phyloP scores from a whole-genome alignment of 2,113 vertebrate species.

The Tychaedon coryphoeus region DNA sequence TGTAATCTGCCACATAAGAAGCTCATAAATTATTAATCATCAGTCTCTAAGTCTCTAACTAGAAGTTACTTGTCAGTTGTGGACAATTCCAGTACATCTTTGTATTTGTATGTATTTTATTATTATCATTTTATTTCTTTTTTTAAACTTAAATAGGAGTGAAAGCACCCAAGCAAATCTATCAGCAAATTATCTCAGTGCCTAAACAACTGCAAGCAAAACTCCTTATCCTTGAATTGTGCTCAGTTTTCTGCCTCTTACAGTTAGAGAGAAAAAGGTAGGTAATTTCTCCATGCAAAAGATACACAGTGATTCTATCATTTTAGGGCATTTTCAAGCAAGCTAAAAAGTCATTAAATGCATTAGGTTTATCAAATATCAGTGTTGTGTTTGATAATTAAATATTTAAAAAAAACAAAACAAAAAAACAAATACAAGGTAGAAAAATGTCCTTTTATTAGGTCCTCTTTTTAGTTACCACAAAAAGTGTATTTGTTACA shows the following conservation, averaged over 20 bases:
- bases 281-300: not conserved
- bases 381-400: not conserved
- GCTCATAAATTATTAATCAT: conserved; percentile 23
- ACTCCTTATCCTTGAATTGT: not conserved
- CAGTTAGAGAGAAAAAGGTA: not conserved
- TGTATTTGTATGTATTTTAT: not conserved
- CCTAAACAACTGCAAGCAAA: conserved; percentile 42
- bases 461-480: conserved; percentile 53
- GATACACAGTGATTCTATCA: not conserved
- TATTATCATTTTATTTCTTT: not conserved
- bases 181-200: conserved; percentile 32
- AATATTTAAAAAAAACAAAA: not conserved
- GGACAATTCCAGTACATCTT: not conserved
- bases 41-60: not conserved
- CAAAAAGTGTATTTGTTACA: conserved; percentile 60
- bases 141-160: not conserved
- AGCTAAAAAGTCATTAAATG: not conserved
- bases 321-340: not conserved
- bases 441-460: conserved; percentile 6
- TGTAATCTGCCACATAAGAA: not conserved
- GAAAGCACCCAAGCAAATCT: not conserved
- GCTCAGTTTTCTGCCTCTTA: conserved; percentile 22
- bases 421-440: not conserved
- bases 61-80: not conserved
- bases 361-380: not conserved